phyloP scores from a whole-genome alignment of 2,113 vertebrate genomes.

The Myotis davidii region DNA sequence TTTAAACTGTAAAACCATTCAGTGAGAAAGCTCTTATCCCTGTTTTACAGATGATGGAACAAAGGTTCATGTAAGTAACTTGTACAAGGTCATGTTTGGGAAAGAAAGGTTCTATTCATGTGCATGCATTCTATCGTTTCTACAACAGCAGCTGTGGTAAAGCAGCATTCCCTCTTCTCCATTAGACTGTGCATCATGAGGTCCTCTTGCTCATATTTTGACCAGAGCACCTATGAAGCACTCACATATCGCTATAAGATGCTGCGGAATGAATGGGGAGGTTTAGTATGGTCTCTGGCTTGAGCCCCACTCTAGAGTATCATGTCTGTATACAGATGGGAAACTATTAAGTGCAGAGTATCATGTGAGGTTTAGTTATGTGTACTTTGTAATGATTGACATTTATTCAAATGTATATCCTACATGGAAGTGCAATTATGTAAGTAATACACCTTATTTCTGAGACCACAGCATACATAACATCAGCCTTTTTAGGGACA shows the following conservation, averaged over 20 bases:
- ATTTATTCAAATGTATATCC: conserved; percentile 38
- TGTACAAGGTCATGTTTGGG: neutral
- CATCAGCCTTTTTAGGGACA: neutral
- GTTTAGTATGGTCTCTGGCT: neutral
- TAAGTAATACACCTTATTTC: conserved; percentile 18
- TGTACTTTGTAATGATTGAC: conserved; percentile 19
- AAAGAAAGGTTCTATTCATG: neutral
- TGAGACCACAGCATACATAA: conserved; percentile 30
- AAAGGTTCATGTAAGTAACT: neutral
- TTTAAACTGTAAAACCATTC: neutral
- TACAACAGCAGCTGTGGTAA: neutral
- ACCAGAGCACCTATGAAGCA: neutral
- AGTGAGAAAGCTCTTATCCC: neutral
- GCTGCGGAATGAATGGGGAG: neutral
- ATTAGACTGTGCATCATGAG: neutral
- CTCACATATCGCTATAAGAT: neutral
- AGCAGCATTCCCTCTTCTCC: neutral
- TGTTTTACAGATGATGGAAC: neutral
- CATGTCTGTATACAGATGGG: neutral
- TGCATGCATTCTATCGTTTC: neutral
- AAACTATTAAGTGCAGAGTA: neutral
- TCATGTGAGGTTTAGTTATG: neutral
- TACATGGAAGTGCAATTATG: conserved; percentile 27
- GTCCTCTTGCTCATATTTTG: neutral
- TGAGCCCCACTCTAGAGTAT: neutral